Conservation (phyloP, 2,797 vertebrate genomes). For the Enteromius unitaeniatus region DNA sequence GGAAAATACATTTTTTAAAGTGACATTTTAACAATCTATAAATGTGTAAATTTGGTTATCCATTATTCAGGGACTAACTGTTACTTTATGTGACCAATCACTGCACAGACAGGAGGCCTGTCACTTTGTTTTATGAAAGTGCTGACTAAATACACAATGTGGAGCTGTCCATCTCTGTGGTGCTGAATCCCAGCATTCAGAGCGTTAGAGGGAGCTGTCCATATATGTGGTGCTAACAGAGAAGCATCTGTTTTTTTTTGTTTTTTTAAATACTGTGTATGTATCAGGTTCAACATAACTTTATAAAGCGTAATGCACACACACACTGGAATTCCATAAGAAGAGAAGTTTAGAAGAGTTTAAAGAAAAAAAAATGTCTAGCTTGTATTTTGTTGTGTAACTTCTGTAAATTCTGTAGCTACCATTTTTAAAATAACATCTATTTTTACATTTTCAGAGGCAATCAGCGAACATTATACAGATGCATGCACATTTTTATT, state of each 20-base stretch:
- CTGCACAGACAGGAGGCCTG: neutral
- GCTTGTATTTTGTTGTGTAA: neutral
- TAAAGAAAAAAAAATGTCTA: neutral
- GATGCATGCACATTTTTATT: neutral
- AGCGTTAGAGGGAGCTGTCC: constrained; percentile 11
- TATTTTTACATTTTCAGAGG: neutral
- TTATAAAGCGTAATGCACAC: neutral
- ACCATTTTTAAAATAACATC: neutral
- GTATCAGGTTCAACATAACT: neutral
- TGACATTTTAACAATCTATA: constrained; percentile 9
- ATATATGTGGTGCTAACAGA: neutral
- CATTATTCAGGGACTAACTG: neutral
- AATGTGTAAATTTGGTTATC: constrained; percentile 4
- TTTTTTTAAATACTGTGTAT: neutral
- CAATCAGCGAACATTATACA: neutral
- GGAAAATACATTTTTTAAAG: neutral
- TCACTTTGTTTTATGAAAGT: constrained; percentile 2
- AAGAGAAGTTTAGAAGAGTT: neutral
- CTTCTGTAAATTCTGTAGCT: neutral
- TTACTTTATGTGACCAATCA: neutral
- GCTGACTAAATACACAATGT: neutral
- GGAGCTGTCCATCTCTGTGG: neutral
- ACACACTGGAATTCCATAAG: neutral
- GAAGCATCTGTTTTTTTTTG: neutral
- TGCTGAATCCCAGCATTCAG: constrained; percentile 13